Evolutionary conservation across 2,888 invertebrate genomes (phyloP), one percentile per base, ranked within the genome.

Genomic region (Onthophagus sagittarius): DNA sequence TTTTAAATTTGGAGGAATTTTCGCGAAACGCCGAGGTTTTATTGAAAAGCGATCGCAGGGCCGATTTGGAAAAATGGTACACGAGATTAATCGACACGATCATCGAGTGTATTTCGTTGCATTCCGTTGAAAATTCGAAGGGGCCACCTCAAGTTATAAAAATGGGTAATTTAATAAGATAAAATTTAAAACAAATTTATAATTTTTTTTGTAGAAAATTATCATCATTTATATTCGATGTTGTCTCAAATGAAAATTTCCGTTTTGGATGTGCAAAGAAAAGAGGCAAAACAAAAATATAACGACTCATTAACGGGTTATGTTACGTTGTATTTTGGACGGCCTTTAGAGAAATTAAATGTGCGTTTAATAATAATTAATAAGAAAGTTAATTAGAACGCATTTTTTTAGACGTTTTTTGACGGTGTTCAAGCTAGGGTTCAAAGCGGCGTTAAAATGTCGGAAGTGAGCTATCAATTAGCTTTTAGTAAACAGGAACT

Each of bases 401-500:
- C 76, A 75, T 78, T 74, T 78, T 86, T 88, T 32, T 85, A 97
- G 94, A 90, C 91, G 79, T 99, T 99, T 88, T 98, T 99, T 84
- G 99, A 99, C 85, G 97, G 98, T 70, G 97, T 99, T 72, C 93
- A 97, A 86, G 93, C 93, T 76, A 94, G 95, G 84, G 96, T 99
- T 76, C 93, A 94, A 72, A 92, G 94, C 82, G 99, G 99, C 72
- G 96, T 97, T 70, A 97, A 97, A 84, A 95, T 96, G 83, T 96
- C 97, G 63, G 99, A 99, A 88, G 96, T 99, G 72, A 96, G 98
- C 83, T 99, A 96, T 88, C 98, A 99, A 87, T 91, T 97, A 87
- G 97, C 97, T 62, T 99, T 94, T 86, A 97, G 96, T 84, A 97
- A 98, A 87, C 96, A 97, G 86, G 98, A 99, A 87, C 88, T 99